Conservation (phyloP, 92 coral and sea anemone genomes). For the Metridium senile region DNA sequence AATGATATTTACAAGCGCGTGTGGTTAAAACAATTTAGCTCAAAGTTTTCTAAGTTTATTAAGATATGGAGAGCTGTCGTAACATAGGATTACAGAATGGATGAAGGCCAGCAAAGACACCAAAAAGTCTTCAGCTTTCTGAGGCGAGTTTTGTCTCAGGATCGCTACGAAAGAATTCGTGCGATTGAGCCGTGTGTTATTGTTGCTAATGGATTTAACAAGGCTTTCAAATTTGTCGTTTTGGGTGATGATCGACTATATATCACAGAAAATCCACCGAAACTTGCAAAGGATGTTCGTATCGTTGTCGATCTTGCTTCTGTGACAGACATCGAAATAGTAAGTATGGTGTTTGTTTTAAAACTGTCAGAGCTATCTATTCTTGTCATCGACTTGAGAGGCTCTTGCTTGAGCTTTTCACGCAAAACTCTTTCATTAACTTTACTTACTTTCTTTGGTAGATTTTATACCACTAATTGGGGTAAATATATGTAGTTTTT, state of each 20-base stretch:
- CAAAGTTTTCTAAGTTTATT: not conserved
- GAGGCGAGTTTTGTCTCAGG: constrained; percentile 81
- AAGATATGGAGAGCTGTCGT: constrained; percentile 17
- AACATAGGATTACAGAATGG: constrained; percentile 35
- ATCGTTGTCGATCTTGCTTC: constrained; percentile 74
- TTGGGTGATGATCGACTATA: constrained; percentile 90
- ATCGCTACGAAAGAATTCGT: constrained; percentile 83
- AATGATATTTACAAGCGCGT: not conserved
- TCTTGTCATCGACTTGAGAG: constrained; percentile 1
- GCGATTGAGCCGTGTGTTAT: constrained; percentile 95
- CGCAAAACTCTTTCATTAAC: not conserved
- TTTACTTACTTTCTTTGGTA: not conserved
- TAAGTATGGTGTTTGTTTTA: constrained; percentile 36
- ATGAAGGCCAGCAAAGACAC: constrained; percentile 80
- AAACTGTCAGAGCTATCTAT: not conserved
- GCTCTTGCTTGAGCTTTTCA: not conserved
- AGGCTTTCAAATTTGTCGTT: constrained; percentile 84
- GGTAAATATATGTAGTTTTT: not conserved
- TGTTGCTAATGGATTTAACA: constrained; percentile 86
- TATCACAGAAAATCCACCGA: constrained; percentile 95
- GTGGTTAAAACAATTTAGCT: not conserved
- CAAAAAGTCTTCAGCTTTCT: constrained; percentile 94
- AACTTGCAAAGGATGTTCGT: constrained; percentile 75
- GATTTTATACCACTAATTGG: not conserved
- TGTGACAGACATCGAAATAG: constrained; percentile 79